Percentiles rank a stretch among this genome's conserved stretches.
Conservation (phyloP, 2,888 invertebrate species). For the Pegoplata infirma region DNA sequence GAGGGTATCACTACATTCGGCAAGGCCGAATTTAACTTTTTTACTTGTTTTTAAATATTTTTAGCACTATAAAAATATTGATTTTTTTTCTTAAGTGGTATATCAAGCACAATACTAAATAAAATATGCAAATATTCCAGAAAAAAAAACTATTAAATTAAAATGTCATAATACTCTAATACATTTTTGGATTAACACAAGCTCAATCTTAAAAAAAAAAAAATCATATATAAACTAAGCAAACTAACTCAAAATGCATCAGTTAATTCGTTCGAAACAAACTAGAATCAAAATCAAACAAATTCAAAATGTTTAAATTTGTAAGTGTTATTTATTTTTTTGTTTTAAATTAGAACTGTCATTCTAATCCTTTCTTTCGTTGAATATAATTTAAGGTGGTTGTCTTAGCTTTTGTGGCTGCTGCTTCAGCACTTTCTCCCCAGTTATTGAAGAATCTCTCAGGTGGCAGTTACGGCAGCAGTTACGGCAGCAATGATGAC, state of each 20-base stretch:
- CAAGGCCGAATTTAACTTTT: too few relatives aligned
- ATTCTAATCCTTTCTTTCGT: too few relatives aligned
- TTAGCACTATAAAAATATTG: too few relatives aligned
- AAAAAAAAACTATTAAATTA: too few relatives aligned
- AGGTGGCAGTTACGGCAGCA: too few relatives aligned
- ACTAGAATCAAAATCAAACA: neutral
- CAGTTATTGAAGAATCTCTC: too few relatives aligned
- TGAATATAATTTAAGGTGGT: constrained; percentile 8
- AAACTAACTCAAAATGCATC: neutral
- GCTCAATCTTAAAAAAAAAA: neutral
- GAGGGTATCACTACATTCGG: too few relatives aligned
- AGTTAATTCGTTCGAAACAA: constrained; percentile 12
- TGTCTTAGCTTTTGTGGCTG: constrained; percentile 38
- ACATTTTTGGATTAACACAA: neutral
- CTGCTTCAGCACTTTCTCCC: constrained; percentile 13
- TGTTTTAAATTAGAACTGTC: neutral
- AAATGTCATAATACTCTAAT: neutral
- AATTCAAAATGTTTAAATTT: constrained; percentile 63
- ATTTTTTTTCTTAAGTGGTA: too few relatives aligned
- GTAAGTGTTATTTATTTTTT: too few relatives aligned
- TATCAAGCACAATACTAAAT: too few relatives aligned
- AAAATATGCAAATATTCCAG: too few relatives aligned
- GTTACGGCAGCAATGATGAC: constrained; percentile 56
- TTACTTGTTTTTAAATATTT: too few relatives aligned
- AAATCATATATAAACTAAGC: constrained; percentile 32